Base-by-base conservation (phyloP, 2,113 vertebrate genomes). In the Charina bottae region DNA sequence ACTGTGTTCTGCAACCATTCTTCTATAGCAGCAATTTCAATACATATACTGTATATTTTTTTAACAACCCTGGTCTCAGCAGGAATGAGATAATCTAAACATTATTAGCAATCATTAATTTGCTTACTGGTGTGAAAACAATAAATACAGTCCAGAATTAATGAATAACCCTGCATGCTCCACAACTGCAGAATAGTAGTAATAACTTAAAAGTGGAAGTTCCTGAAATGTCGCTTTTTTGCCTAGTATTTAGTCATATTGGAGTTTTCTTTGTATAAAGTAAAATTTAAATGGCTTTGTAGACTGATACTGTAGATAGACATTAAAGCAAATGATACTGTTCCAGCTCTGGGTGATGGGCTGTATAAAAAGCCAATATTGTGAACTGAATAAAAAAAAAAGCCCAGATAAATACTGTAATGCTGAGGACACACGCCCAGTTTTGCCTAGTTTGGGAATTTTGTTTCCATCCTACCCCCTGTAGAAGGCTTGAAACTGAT, bases 1-100 rank as follows among this genome's bases (percentile, higher is more conserved):
- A 37, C 83, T 62, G 83, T 64, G 59, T 21, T 86, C 83, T n/a
- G 53, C 58, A 91, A 23, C 58, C 42, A 85, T 86, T 91, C 60
- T 62, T 64, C 59, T 56, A 55, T 11, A 46, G 54, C 42, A 55
- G 90, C 83, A 85, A 54, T 62, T 11, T 24, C 28, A 54, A 62
- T 85, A 46, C 83, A 64, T 54, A 64, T 37, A n/a, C n/a, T n/a
- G n/a, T 90, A 33, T 37, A 11, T 85, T 54, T 64, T 21, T 33
- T 85, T 55, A 5, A 23, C 21, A 89, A 91, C 28, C 11, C 28
- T n/a, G 62, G 62, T 28, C 28, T 68, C 62, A n/a, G 62, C 62
- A 68, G 62, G 62, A n/a, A 68, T 15, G 28, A 5, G 28, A 68
- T 12, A 68, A 68, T n/a, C 62, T 68, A 68, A n/a, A 68, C 62